Conservation (phyloP, 1,140 invertebrate species). For the Drosophila takahashii region DNA sequence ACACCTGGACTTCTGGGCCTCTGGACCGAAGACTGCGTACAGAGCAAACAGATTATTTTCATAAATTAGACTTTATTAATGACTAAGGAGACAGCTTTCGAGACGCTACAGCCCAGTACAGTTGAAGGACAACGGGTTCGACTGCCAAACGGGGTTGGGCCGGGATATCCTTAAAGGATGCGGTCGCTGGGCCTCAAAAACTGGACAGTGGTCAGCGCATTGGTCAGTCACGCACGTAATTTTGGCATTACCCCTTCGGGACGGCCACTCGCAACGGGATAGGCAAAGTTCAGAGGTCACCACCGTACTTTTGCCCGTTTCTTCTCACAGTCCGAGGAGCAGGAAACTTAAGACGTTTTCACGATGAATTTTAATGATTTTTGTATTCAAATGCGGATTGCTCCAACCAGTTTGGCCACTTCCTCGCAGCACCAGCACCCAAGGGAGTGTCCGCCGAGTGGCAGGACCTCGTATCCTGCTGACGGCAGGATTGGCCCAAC, state of each 20-base stretch:
- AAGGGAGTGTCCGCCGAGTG: constrained; percentile 58
- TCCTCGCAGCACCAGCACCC: constrained; percentile 8
- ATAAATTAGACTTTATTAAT: constrained; percentile 84
- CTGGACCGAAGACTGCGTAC: constrained; percentile 21
- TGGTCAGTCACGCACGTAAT: constrained; percentile 80
- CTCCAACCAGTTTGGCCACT: constrained; percentile 55
- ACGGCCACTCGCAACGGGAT: constrained; percentile 45
- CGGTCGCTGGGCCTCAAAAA: constrained; percentile 60
- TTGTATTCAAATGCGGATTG: constrained; percentile 78
- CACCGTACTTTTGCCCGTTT: constrained; percentile 79
- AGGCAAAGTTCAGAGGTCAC: constrained; percentile 80
- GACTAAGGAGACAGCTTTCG: constrained; percentile 71
- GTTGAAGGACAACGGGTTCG: constrained; percentile 75
- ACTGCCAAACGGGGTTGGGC: constrained; percentile 31
- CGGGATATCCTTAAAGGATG: constrained; percentile 57
- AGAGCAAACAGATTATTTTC: constrained; percentile 81
- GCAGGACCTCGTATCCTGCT: constrained; percentile 39
- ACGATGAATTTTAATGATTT: constrained; percentile 81
- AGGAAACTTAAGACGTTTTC: constrained; percentile 80
- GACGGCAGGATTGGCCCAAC: constrained; percentile 50
- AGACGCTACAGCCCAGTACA: constrained; percentile 21
- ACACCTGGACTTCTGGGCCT: constrained; percentile 56
- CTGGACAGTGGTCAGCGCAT: constrained; percentile 80
- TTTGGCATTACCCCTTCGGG: constrained; percentile 57
- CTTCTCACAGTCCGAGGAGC: constrained; percentile 75